phyloP scores from a whole-genome alignment of 2,888 invertebrate species.

The Sesia bembeciformis region DNA sequence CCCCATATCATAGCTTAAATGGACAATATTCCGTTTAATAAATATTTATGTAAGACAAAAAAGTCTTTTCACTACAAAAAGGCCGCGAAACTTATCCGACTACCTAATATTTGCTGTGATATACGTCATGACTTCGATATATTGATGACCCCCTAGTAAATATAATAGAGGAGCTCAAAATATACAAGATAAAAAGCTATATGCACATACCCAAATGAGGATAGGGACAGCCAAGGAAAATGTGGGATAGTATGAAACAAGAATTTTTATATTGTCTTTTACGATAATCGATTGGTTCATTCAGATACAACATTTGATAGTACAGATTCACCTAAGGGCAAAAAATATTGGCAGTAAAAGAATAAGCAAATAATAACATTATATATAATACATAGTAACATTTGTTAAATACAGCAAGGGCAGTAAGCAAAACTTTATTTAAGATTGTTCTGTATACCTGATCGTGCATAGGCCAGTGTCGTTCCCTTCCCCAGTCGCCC shows the following conservation, averaged over 20 bases:
- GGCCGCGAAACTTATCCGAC: too few species aligned
- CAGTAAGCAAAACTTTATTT: background rate
- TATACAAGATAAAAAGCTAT: constrained; percentile 7
- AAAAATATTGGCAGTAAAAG: constrained; percentile 10
- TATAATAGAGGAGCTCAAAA: background rate
- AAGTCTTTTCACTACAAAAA: too few species aligned
- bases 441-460: constrained; percentile 34
- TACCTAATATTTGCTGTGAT: too few species aligned
- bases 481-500: constrained; percentile 65
- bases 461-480: constrained; percentile 66
- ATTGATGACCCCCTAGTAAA: too few species aligned
- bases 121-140: too few species aligned
- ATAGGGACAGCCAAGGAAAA: constrained; percentile 69
- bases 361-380: constrained; percentile 3
- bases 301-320: constrained; percentile 47
- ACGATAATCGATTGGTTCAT: constrained; percentile 60
- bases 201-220: constrained; percentile 58
- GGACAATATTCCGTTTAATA: too few species aligned
- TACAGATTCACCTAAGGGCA: constrained; percentile 51
- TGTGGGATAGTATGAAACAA: constrained; percentile 64
- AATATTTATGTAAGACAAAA: too few species aligned
- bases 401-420: too few species aligned
- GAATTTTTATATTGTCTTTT: constrained; percentile 43
- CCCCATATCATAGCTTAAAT: too few species aligned
- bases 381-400: background rate